These are phyloP conservation scores for Anomalospiza imberbis DNA, from an alignment of 2,797 vertebrate species.

Conservation along the genomic window DNA sequence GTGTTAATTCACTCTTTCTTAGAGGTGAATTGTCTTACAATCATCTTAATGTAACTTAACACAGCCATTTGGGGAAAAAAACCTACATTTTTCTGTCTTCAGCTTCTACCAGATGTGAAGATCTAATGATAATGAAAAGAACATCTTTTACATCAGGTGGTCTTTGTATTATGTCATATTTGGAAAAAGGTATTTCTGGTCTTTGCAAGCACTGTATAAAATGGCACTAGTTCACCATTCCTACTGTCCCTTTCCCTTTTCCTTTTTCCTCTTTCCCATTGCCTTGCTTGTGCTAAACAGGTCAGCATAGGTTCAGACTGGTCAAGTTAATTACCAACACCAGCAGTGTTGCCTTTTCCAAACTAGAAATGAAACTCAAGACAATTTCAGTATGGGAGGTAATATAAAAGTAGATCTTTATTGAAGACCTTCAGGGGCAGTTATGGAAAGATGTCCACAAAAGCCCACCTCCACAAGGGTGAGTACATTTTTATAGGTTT, in stretches of 20 bases:
- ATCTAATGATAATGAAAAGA: background rate
- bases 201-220: background rate
- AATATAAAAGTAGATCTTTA: background rate
- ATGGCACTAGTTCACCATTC: background rate
- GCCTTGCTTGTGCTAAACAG: background rate
- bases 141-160: background rate
- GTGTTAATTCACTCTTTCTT: background rate
- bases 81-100: background rate
- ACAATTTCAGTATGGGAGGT: background rate
- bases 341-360: background rate
- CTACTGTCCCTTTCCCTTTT: too few relatives aligned
- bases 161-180: background rate
- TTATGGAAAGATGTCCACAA: background rate
- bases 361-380: background rate
- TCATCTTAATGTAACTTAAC: background rate
- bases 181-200: background rate
- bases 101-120: background rate
- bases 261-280: fast-evolving
- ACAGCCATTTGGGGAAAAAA: background rate
- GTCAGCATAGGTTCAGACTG: background rate
- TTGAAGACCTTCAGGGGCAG: background rate
- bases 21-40: background rate
- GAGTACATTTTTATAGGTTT: background rate
- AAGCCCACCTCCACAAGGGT: background rate
- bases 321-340: background rate